Evolutionary conservation across 2,113 vertebrate genomes (phyloP).

Genomic region (Camelus bactrianus): DNA sequence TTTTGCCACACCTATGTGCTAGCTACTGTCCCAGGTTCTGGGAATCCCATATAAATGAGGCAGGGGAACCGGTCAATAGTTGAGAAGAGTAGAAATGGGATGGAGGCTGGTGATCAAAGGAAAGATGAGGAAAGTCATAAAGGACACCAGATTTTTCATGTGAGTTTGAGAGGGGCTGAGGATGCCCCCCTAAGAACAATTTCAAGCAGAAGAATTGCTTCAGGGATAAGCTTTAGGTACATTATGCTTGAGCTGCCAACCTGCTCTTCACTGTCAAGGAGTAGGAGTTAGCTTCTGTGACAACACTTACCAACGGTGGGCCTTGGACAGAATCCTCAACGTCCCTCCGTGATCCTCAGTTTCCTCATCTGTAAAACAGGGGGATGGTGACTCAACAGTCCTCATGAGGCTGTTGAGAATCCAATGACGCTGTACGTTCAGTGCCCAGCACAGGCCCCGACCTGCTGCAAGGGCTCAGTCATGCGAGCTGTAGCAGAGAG

Average conservation of each 20-base stretch:
- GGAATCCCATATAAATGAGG: background rate
- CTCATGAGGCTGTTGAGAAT: background rate
- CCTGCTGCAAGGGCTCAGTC: background rate
- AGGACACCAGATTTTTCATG: background rate
- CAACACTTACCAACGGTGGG: background rate
- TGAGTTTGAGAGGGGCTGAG: too few species aligned
- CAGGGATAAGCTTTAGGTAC: too few species aligned
- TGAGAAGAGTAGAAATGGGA: background rate
- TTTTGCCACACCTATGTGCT: background rate
- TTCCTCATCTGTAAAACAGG: background rate
- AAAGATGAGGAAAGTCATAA: background rate
- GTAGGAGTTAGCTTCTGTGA: background rate
- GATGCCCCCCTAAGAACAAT: background rate
- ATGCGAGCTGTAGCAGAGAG: background rate
- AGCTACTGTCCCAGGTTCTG: background rate
- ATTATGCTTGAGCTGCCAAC: background rate
- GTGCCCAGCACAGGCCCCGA: background rate
- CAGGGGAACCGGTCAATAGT: background rate
- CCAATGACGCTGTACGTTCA: background rate
- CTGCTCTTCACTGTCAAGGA: background rate
- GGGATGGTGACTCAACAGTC: rapidly evolving
- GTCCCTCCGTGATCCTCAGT: background rate
- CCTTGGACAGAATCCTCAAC: background rate
- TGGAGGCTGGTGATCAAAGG: background rate
- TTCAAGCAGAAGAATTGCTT: background rate